Conservation (phyloP, 1,140 invertebrate genomes). For the Zaprionus davidi region DNA sequence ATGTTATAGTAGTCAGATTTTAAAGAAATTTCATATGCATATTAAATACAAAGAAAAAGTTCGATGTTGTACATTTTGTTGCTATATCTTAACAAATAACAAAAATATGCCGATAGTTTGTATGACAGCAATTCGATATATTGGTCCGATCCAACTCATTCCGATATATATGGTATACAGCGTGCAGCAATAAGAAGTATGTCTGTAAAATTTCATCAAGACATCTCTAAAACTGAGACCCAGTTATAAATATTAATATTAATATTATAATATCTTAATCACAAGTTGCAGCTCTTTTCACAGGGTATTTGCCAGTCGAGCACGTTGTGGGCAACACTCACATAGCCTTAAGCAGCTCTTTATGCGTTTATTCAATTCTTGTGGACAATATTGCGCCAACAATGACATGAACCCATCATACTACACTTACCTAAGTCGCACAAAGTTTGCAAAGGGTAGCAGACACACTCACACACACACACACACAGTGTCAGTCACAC, state of each 20-base stretch:
- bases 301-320: neutral
- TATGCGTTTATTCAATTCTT: slow-evolving; percentile 16
- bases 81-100: too few species aligned
- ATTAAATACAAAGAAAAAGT: too few species aligned
- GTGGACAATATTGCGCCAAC: slow-evolving; percentile 24
- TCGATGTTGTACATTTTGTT: too few species aligned
- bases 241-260: neutral
- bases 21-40: too few species aligned
- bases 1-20: too few species aligned
- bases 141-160: too few species aligned
- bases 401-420: slow-evolving; percentile 27
- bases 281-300: neutral
- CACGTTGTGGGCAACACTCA: neutral
- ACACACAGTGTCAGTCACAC: slow-evolving; percentile 3
- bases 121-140: too few species aligned
- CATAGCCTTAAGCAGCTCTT: neutral
- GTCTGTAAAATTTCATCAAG: neutral
- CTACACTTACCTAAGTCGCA: slow-evolving; percentile 22
- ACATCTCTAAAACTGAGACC: too few species aligned
- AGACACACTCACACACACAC: slow-evolving; percentile 8
- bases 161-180: too few species aligned
- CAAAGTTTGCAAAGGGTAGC: slow-evolving; percentile 28
- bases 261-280: too few species aligned
- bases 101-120: too few species aligned
- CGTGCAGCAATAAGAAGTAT: too few species aligned